Percentiles rank a stretch among this genome's conserved stretches.
Evolutionary conservation across 2,113 vertebrate species (phyloP).

Genomic region (Bubo blakistoni): DNA sequence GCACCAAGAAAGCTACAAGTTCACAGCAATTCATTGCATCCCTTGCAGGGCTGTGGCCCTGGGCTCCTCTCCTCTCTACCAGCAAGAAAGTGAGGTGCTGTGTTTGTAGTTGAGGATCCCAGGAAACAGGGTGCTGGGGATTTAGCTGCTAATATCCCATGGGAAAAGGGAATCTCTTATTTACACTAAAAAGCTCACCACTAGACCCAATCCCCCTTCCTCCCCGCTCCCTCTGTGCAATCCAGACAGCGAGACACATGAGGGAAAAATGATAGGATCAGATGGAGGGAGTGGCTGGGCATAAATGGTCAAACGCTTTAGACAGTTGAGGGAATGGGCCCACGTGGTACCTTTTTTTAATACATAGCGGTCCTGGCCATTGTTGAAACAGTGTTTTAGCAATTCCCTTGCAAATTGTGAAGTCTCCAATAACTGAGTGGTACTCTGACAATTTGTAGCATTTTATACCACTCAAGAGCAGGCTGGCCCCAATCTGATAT

Average conservation of each 20-base stretch:
- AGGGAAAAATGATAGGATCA: neutral
- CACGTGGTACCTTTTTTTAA: neutral
- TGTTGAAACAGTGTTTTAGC: neutral
- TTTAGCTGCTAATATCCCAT: neutral
- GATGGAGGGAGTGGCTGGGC: neutral
- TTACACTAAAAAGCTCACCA: neutral
- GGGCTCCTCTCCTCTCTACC: neutral
- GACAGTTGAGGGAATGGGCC: neutral
- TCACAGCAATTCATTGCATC: fast-evolving
- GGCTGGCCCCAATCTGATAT: neutral
- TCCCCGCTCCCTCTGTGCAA: neutral
- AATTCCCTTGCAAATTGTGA: neutral
- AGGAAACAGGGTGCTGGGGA: neutral
- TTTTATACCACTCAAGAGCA: neutral
- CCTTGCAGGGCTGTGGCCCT: neutral
- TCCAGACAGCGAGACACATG: neutral
- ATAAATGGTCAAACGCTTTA: neutral
- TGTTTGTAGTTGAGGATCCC: neutral
- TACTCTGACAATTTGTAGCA: neutral
- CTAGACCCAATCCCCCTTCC: neutral
- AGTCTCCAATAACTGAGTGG: neutral
- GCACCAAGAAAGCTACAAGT: neutral
- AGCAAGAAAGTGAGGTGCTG: neutral
- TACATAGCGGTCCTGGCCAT: no score
- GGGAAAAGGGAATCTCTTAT: neutral